Conservation (phyloP, 2,797 vertebrate genomes). For the Anguilla megastoma region DNA sequence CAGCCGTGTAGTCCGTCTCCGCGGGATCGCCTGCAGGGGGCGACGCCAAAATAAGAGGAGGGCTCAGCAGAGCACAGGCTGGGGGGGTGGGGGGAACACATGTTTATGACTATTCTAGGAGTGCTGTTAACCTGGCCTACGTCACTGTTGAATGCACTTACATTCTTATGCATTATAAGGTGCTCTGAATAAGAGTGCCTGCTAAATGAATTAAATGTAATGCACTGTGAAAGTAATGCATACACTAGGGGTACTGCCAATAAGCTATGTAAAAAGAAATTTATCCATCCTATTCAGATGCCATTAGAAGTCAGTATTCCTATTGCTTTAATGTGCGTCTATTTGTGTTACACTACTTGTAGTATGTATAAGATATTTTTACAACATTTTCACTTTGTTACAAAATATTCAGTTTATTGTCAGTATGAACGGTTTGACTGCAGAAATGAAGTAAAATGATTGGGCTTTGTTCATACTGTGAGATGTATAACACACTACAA, state of each 20-base stretch:
- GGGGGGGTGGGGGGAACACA: not conserved
- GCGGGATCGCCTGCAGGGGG: slow-evolving; percentile 84
- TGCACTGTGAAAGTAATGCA: not conserved
- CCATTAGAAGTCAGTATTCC: not conserved
- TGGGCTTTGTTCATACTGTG: not conserved
- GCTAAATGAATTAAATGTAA: no score
- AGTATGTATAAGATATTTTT: not conserved
- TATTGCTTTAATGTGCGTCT: not conserved
- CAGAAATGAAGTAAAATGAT: not conserved
- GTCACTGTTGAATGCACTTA: no score
- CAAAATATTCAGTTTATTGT: not conserved
- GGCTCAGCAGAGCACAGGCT: not conserved
- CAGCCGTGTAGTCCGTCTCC: slow-evolving; percentile 95
- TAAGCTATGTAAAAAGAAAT: not conserved
- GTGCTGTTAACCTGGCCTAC: no score
- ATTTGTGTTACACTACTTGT: not conserved
- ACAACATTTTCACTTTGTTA: not conserved
- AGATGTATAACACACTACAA: not conserved
- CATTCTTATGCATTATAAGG: no score
- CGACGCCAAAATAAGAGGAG: not conserved
- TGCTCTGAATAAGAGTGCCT: no score
- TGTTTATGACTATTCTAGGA: no score
- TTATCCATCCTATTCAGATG: not conserved
- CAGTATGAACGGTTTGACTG: not conserved
- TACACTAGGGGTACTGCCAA: not conserved